Evolutionary conservation across 2,797 vertebrate genomes (phyloP).

Genomic region (Jordanella pulchra): DNA sequence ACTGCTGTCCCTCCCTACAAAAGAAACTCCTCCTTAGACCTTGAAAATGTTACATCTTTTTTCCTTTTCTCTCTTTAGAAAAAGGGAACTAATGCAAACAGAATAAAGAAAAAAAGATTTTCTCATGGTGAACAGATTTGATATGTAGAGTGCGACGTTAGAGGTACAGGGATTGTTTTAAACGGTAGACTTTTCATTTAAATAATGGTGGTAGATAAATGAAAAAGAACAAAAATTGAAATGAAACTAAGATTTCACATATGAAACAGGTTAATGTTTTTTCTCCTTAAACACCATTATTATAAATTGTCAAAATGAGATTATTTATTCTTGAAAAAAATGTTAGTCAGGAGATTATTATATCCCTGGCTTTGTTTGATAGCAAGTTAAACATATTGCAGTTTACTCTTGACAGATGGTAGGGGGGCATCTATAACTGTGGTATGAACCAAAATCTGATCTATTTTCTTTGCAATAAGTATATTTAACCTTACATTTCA

Average conservation of each 20-base stretch:
- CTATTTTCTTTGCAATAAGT: no score
- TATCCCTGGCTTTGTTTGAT: no score
- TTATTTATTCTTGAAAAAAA: no score
- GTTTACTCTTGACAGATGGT: no score
- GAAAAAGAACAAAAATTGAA: neutral
- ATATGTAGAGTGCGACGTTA: constrained; percentile 51
- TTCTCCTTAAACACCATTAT: no score
- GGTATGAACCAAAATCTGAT: no score
- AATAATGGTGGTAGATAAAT: constrained; percentile 16
- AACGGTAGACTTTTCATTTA: neutral
- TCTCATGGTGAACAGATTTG: constrained; percentile 55
- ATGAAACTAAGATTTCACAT: constrained; percentile 22
- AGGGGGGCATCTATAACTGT: no score
- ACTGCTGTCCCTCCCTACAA: constrained; percentile 74
- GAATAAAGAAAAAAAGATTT: constrained; percentile 42
- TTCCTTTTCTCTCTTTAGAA: constrained; percentile 60
- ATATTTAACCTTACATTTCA: no score
- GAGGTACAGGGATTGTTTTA: constrained; percentile 31
- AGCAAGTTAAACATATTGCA: no score
- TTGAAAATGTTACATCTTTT: constrained; percentile 79
- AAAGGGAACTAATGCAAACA: constrained; percentile 63
- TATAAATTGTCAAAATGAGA: no score
- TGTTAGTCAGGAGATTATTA: no score
- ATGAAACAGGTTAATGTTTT: no score
- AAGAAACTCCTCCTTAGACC: constrained; percentile 87